Base-by-base conservation (phyloP, 2,797 vertebrate genomes). In the Enteromius radiatus region DNA sequence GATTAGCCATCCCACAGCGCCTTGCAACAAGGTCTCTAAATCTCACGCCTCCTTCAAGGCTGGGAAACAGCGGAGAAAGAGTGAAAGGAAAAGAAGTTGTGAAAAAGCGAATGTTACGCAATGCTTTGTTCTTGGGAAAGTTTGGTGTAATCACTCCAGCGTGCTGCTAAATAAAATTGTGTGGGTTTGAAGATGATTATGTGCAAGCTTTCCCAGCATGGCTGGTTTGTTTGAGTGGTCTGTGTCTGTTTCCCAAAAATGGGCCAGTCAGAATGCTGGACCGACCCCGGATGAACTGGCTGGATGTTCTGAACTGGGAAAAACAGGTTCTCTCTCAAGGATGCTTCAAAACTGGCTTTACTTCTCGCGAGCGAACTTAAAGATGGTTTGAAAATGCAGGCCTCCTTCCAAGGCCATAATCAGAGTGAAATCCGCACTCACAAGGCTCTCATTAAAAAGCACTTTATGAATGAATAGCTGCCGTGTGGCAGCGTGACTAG, bases 361-460 rank as follows among this genome's bases (percentile, higher is more conserved):
- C 74, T 82, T 84, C 87, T 86, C 85, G 4, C 14, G 33, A 84
- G 82, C 78, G n/a, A 81, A 87, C 56, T 81, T 56, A 47, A 61
- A 45, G 52, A 59, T 21, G 82, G 73, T 78, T 65, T 81, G 71
- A 87, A 90, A 91, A 89, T 87, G 87, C 88, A 91, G 88, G 90
- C 86, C 65, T 21, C 81, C 36, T 77, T 91, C 89, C 87, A 87
- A 84, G 84, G 83, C 89, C 89, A 86, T 91, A 89, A 91, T 93
- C 90, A 89, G 76, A 89, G 87, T 90, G 90, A 84, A 89, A 92
- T 87, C 91, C 88, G 88, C 86, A 87, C 85, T 81, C 84, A 85
- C 90, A 90, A 92, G 89, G 85, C 69, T 14, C 63, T 94, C 82
- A 91, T 93, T 94, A 92, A 87, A 92, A 90, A 84, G 86, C 70